Base-by-base conservation (phyloP, 1,140 invertebrate species). In the Chionoecetes opilio region DNA sequence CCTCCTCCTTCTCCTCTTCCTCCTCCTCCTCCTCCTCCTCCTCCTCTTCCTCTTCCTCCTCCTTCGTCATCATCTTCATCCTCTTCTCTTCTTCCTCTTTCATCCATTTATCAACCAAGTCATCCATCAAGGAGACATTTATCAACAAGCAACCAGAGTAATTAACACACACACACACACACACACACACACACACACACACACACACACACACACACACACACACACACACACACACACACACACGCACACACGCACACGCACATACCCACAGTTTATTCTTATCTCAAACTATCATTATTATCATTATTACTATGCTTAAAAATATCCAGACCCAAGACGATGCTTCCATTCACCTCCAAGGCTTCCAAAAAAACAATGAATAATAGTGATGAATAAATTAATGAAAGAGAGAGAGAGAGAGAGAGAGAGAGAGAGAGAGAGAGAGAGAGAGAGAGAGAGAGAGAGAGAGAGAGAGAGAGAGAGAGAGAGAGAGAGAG, bases 151-250 rank as follows among this genome's bases (percentile, higher is more conserved):
- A n/a, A 0, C 63, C 26, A 26, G n/a, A 75, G 21, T 75, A 75
- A 75, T 75, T 75, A 75, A 75, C 63, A 75, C 63, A 75, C 63
- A 75, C 63, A 75, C 63, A 75, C 63, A 75, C 63, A 75, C 63
- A 75, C 63, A 75, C 63, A 75, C 63, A 75, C 63, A 75, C 63
- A 75, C 63, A 75, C 63, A n/a, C 63, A 75, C 63, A 75, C 63
- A 75, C 63, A n/a, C 63, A 75, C 63, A 75, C 63, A 75, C 63
- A 75, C 63, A 75, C 63, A n/a, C 63, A 75, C 63, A 75, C 63
- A 75, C 53, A 75, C 53, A 21, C 9, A 75, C 53, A 75, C 53
- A 75, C 21, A 75, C 53, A 75, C 21, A 75, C 21, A 26, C 53
- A 21, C 2, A 6, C 53, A 53, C n/a, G n/a, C n/a, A n/a, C n/a